Percentiles rank a stretch among this genome's conserved stretches.
Conservation (phyloP, 2,797 vertebrate species). For the Ctenochaetus hawaiiensis region DNA sequence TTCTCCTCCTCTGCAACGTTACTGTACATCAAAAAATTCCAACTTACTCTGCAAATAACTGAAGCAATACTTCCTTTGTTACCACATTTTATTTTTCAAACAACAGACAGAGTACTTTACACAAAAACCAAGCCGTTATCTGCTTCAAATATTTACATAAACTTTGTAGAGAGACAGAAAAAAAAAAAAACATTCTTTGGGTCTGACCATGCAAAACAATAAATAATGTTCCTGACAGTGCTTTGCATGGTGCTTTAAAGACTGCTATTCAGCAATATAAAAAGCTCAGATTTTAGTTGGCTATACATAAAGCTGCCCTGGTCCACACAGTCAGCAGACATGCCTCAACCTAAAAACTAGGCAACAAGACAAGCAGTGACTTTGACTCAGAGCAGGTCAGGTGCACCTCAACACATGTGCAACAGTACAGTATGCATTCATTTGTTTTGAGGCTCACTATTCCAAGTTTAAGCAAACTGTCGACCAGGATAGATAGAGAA, state of each 20-base stretch:
- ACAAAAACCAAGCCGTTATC: slow-evolving; percentile 76
- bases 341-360: slow-evolving; percentile 30
- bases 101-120: slow-evolving; percentile 79
- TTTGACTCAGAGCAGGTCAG: slow-evolving; percentile 37
- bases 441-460: slow-evolving; percentile 44
- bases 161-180: slow-evolving; percentile 66
- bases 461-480: slow-evolving; percentile 40
- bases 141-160: slow-evolving; percentile 84
- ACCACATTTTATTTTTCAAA: slow-evolving; percentile 85
- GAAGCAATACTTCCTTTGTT: slow-evolving; percentile 22
- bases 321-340: slow-evolving; percentile 38
- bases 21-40: neutral
- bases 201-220: slow-evolving; percentile 87
- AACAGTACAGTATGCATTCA: slow-evolving; percentile 58
- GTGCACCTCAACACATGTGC: slow-evolving; percentile 49
- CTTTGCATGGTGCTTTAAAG: slow-evolving; percentile 75
- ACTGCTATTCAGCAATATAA: slow-evolving; percentile 56
- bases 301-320: slow-evolving; percentile 60
- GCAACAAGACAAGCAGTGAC: slow-evolving; percentile 41
- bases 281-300: slow-evolving; percentile 57
- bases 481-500: slow-evolving; percentile 59
- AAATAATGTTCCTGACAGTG: slow-evolving; percentile 78
- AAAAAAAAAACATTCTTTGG: slow-evolving; percentile 84
- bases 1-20: neutral
- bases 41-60: slow-evolving; percentile 24